Percentiles rank a stretch among this genome's conserved stretches.
Conservation (phyloP, 2,888 invertebrate genomes). For the Toxonevra muliebris region DNA sequence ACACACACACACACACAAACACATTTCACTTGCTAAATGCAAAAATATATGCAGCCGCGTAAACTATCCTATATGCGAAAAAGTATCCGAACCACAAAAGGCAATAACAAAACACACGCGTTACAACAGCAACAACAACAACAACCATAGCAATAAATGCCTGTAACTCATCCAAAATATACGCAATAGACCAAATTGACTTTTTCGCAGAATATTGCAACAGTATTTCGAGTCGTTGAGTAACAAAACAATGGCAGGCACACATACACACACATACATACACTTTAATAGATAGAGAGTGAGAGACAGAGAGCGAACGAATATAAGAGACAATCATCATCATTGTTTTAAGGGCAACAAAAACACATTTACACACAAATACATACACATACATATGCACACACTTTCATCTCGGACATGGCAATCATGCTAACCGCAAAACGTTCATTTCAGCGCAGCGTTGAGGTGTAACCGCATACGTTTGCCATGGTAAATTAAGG, state of each 20-base stretch:
- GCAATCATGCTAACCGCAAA: too few relatives aligned
- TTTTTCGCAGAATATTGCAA: background rate
- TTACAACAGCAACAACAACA: background rate
- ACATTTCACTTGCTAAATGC: background rate
- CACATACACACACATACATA: background rate
- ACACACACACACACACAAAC: constrained; percentile 13
- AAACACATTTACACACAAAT: too few relatives aligned
- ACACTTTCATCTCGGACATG: too few relatives aligned
- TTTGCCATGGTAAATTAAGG: too few relatives aligned
- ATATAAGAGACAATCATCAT: background rate
- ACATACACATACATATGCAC: too few relatives aligned
- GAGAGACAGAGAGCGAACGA: background rate
- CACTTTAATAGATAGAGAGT: background rate
- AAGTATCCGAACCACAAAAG: background rate
- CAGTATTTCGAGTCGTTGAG: background rate
- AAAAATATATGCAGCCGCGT: too few relatives aligned
- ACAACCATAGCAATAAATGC: background rate
- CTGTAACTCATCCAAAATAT: background rate
- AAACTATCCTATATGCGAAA: background rate
- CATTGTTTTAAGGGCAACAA: background rate
- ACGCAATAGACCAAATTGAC: too few relatives aligned
- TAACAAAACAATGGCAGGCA: background rate
- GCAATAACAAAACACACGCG: background rate
- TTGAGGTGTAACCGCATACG: too few relatives aligned
- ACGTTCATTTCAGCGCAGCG: too few relatives aligned